Evolutionary conservation across 2,888 invertebrate genomes (phyloP).

Genomic region (Aquatica leii): DNA sequence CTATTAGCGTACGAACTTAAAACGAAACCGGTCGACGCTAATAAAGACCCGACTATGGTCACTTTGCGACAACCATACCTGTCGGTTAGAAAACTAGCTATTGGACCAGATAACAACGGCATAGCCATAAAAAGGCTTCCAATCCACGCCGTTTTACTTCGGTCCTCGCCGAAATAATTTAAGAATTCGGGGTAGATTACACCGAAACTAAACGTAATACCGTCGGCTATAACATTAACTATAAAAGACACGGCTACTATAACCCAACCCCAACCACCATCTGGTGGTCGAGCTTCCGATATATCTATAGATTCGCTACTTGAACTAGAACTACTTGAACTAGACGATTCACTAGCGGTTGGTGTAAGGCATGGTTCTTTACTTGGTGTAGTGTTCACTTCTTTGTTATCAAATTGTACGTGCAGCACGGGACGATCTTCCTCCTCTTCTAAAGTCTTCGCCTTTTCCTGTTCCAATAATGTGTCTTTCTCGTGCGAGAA

Average conservation of each 20-base stretch:
- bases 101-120: conserved; percentile 85
- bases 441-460: conserved; percentile 35
- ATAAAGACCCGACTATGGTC: conserved; percentile 78
- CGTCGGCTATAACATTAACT: conserved; percentile 91
- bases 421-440: conserved; percentile 61
- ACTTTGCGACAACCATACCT: conserved; percentile 83
- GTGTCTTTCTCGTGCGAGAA: conserved; percentile 35
- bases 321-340: conserved; percentile 55
- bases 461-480: not conserved
- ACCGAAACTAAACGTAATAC: conserved; percentile 92
- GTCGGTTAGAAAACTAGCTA: conserved; percentile 84
- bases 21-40: conserved; percentile 80
- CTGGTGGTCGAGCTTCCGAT: conserved; percentile 77
- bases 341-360: conserved; percentile 44
- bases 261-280: conserved; percentile 95
- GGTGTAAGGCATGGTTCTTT: conserved; percentile 45
- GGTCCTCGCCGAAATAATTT: conserved; percentile 83
- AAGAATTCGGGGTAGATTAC: conserved; percentile 87
- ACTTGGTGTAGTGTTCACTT: conserved; percentile 35
- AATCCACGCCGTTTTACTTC: conserved; percentile 89
- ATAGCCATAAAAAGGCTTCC: conserved; percentile 92
- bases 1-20: conserved; percentile 79
- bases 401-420: conserved; percentile 67
- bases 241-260: conserved; percentile 89
- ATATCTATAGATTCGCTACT: conserved; percentile 71